These are phyloP conservation scores for Styela clava DNA, from an alignment of 23 tunicate species.

Conservation along the genomic window DNA sequence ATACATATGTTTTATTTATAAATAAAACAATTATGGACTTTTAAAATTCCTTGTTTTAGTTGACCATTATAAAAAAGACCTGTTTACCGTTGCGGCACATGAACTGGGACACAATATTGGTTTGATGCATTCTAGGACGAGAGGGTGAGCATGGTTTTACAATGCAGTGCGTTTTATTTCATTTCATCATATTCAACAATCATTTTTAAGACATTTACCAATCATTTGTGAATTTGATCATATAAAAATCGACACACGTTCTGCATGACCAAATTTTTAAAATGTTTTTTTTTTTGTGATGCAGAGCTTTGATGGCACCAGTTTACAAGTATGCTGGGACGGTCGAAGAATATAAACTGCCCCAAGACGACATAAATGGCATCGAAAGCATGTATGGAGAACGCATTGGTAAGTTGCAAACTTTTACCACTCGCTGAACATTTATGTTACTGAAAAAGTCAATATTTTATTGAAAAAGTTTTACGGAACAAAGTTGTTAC, in stretches of 20 bases:
- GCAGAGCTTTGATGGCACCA: conserved; percentile 53
- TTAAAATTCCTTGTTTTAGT: not conserved
- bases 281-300: not conserved
- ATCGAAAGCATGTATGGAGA: conserved; percentile 40
- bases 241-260: not conserved
- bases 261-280: not conserved
- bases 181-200: no score
- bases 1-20: not conserved
- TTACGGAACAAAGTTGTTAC: no score
- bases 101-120: conserved; percentile 35
- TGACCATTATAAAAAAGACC: conserved; percentile 11
- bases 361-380: conserved; percentile 39
- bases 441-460: no score
- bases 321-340: conserved; percentile 26
- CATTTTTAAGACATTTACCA: no score
- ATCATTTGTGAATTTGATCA: no score
- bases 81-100: conserved; percentile 28
- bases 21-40: not conserved
- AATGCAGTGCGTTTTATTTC: no score
- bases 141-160: conserved; percentile 15
- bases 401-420: conserved; percentile 11
- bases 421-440: no score
- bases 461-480: no score
- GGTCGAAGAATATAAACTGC: conserved; percentile 20
- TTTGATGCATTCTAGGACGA: conserved; percentile 19